Evolutionary conservation across 2,113 vertebrate genomes (phyloP), one percentile per base, ranked within the genome.

Genomic region (Todiramphus chloris): DNA sequence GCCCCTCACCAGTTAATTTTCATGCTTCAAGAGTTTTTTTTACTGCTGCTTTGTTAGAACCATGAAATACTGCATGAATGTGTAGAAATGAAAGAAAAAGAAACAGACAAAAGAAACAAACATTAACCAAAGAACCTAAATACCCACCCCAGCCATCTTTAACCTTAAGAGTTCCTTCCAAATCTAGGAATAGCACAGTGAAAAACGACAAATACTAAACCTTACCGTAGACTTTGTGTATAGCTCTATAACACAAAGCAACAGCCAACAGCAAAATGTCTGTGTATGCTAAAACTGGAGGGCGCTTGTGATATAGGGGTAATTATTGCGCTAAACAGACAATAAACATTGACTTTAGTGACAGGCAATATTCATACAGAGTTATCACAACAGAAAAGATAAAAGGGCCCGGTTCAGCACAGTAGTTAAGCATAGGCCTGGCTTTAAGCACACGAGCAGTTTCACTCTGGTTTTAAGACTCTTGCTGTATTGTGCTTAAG

Each of bases 81-180:
- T 98, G 98, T 98, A 98, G 98, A 98, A 98, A 98, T 97, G 98
- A 98, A 98, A 98, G 98, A 98, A 98, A 98, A 98, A 98, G 98
- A 98, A 98, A 98, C 98, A 98, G 98, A 98, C 98, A 98, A 98
- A 98, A 98, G 98, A 98, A 98, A 98, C 98, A 98, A 98, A 98
- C 98, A 98, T 98, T 98, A 98, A 98, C 98, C 98, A 98, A 98
- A 98, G 98, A 98, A 94, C 98, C 98, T 98, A 97, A 64, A 98
- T 82, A 97, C 44, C 94, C 96, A 97, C 82, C 97, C 97, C 97
- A 98, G 97, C 84, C 97, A 98, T 48, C 95, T 96, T 97, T 98
- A 98, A 97, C 90, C 97, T 97, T 97, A 33, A 96, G 96, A 97
- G 90, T 75, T 98, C 97, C 98, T 98, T 98, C 91, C 96, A 97